Percentiles rank a stretch among this genome's conserved stretches.
Evolutionary conservation across 2,797 vertebrate genomes (phyloP).

Genomic region (Rachycentron canadum): DNA sequence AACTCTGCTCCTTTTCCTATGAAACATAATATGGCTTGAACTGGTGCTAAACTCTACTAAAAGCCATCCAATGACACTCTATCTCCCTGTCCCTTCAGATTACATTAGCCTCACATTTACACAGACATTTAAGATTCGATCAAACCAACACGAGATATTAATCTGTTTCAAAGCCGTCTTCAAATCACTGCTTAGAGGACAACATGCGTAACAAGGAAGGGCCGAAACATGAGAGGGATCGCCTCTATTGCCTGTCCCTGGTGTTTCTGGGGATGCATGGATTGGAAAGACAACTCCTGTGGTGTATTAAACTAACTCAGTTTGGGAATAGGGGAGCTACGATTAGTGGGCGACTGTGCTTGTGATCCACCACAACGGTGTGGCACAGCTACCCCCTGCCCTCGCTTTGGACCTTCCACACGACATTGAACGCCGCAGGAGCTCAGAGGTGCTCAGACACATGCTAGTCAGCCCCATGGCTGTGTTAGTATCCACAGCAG

Average conservation of each 20-base stretch:
- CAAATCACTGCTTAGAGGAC: constrained; percentile 31
- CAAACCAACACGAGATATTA: constrained; percentile 63
- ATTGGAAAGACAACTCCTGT: constrained; percentile 64
- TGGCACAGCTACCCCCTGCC: constrained; percentile 34
- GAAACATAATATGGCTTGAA: constrained; percentile 45
- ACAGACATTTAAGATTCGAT: constrained; percentile 65
- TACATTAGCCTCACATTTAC: constrained; percentile 39
- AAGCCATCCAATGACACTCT: constrained; percentile 41
- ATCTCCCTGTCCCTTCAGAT: constrained; percentile 45
- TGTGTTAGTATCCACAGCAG: constrained; percentile 57
- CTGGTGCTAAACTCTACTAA: constrained; percentile 44
- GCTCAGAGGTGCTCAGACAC: constrained; percentile 37
- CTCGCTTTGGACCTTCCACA: constrained; percentile 31
- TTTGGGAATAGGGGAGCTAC: constrained; percentile 72
- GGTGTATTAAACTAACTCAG: constrained; percentile 65
- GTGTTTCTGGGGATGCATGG: constrained; percentile 29
- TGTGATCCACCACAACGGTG: constrained; percentile 41
- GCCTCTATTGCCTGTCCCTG: constrained; percentile 19
- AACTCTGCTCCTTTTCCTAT: constrained; percentile 2
- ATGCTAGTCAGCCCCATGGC: constrained; percentile 49
- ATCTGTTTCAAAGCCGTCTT: constrained; percentile 47
- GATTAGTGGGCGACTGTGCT: constrained; percentile 48
- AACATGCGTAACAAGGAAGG: constrained; percentile 19
- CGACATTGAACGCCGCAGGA: constrained; percentile 24
- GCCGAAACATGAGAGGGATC: constrained; percentile 57